These are phyloP conservation scores for Pegoplata infirma DNA, from an alignment of 2,888 invertebrate genomes.

Conservation along the genomic window DNA sequence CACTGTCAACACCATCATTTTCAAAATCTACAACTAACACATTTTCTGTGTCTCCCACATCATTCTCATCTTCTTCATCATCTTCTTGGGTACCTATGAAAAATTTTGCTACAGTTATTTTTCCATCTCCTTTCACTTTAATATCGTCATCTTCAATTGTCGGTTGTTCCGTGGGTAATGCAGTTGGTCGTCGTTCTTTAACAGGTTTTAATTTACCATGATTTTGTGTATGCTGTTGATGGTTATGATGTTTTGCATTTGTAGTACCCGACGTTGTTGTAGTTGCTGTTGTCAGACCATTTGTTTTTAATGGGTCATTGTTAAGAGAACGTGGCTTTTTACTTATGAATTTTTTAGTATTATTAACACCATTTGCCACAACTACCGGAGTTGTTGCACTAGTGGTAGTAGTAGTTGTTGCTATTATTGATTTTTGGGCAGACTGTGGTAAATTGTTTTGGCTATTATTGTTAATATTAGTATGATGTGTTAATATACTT, in stretches of 20 bases:
- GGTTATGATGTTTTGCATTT: constrained; percentile 60
- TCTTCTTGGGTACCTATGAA: constrained; percentile 70
- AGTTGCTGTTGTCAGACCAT: constrained; percentile 40
- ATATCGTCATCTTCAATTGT: constrained; percentile 31
- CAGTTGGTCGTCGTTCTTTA: constrained; percentile 73
- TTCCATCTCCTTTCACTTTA: background rate
- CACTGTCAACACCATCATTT: constrained; percentile 10
- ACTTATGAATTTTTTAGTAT: constrained; percentile 65
- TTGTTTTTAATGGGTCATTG: constrained; percentile 48
- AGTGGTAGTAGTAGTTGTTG: constrained; percentile 59
- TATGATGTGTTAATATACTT: constrained; percentile 63
- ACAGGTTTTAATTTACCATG: constrained; percentile 72
- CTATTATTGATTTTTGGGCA: too few species aligned
- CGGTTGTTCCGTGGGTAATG: constrained; percentile 71
- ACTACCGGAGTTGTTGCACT: constrained; percentile 11
- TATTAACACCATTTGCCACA: constrained; percentile 35
- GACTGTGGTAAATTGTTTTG: constrained; percentile 25
- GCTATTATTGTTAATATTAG: constrained; percentile 56
- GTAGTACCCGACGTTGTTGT: constrained; percentile 40
- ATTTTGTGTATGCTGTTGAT: constrained; percentile 67
- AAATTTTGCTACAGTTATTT: constrained; percentile 67
- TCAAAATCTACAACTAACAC: constrained; percentile 17
- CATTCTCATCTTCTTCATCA: constrained; percentile 47
- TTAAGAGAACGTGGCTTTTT: constrained; percentile 58
- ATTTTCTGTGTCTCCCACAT: background rate